Evolutionary conservation across 2,113 vertebrate species (phyloP).

Genomic region (Plecturocebus donacophilus): DNA sequence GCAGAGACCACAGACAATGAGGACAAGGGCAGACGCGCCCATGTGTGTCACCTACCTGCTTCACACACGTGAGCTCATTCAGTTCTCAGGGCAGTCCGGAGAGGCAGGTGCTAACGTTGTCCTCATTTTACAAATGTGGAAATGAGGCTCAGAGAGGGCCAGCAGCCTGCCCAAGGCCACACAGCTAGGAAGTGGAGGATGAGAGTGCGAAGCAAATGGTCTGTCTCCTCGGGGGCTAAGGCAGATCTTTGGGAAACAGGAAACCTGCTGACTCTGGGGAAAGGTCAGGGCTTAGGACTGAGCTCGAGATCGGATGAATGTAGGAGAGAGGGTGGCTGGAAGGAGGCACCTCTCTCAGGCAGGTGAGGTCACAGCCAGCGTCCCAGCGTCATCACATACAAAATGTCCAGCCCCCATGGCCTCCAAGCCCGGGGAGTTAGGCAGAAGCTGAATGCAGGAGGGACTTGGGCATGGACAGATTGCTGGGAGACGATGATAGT

Average conservation of each 20-base stretch:
- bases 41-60: not conserved
- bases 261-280: not conserved
- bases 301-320: not conserved
- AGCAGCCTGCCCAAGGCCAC: not conserved
- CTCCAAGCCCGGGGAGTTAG: not conserved
- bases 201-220: not conserved
- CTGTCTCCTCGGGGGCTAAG: not conserved
- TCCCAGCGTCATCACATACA: not conserved
- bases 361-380: not conserved
- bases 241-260: not conserved
- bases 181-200: not conserved
- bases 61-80: not conserved
- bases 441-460: not conserved
- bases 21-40: not conserved
- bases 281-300: not conserved
- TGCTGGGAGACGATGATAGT: not conserved
- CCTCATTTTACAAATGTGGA: not conserved
- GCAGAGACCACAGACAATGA: too few species aligned
- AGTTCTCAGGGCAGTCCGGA: not conserved
- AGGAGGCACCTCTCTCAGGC: too few species aligned
- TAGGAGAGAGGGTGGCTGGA: not conserved
- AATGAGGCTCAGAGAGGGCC: not conserved
- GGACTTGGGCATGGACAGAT: not conserved
- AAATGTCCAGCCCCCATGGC: not conserved
- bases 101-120: not conserved